phyloP scores from a whole-genome alignment of 2,888 invertebrate genomes.

The Plagodis dolabraria region DNA sequence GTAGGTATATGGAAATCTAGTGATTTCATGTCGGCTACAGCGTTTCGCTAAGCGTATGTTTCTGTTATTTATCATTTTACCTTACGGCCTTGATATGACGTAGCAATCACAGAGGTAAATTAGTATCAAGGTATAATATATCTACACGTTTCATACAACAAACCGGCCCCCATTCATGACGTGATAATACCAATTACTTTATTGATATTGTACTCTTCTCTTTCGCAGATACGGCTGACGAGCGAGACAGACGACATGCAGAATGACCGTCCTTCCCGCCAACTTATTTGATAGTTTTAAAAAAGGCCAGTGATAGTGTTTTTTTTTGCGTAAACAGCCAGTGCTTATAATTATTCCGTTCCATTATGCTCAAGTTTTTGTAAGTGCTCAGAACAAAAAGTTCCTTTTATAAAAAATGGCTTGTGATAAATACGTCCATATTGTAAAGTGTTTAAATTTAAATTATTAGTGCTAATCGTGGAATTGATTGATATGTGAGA shows the following conservation, averaged over 20 bases:
- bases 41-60: no score
- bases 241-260: conserved; percentile 41
- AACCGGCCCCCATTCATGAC: conserved; percentile 51
- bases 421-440: conserved; percentile 49
- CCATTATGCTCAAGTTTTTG: conserved; percentile 21
- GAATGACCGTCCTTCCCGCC: conserved; percentile 26
- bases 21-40: no score
- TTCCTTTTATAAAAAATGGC: conserved; percentile 62
- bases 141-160: conserved; percentile 32
- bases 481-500: conserved; percentile 42
- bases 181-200: conserved; percentile 58
- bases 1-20: no score
- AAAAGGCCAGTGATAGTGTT: conserved; percentile 26
- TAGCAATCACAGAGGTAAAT: conserved; percentile 6
- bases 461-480: conserved; percentile 21
- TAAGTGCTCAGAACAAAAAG: conserved; percentile 50
- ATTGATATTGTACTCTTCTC: conserved; percentile 50
- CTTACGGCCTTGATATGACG: conserved; percentile 9
- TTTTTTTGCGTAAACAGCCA: conserved; percentile 11
- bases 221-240: conserved; percentile 60
- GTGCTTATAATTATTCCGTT: conserved; percentile 23
- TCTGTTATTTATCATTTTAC: conserved; percentile 7
- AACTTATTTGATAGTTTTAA: conserved; percentile 23
- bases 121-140: conserved; percentile 20
- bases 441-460: conserved; percentile 22